Base-by-base conservation (phyloP, 2,797 vertebrate species). In the Karalla daura region DNA sequence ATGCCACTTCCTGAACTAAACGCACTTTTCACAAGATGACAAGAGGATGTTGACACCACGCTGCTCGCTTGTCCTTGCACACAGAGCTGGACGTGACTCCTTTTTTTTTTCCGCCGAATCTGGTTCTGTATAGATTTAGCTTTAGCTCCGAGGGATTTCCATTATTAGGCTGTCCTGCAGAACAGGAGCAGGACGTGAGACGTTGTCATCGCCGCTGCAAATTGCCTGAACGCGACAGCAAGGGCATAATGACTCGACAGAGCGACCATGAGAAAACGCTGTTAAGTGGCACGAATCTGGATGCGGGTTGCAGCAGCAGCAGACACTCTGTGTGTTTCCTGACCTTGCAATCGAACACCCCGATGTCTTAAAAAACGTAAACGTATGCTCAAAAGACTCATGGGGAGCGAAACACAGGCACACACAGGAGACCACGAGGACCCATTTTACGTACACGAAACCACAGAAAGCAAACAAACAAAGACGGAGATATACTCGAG, bases 401-500 rank as follows among this genome's bases (percentile, higher is more conserved):
- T 74, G 78, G n/a, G n/a, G n/a, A 82, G 70, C 52, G 84, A 90
- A 90, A 80, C 63, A 85, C 88, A 81, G 69, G 44, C 70, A 60
- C 66, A 78, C 77, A 81, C 44, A 56, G 59, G 63, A 81, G 74
- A 88, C 44, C 81, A 86, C 55, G 60, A 59, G 77, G 36, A 80
- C 46, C 71, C 59, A 65, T 75, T 66, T n/a, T 65, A 82, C 35
- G 69, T 59, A 80, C 72, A 68, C 35, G 58, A 75, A 80, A 76
- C 64, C 54, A 72, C 66, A 62, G 25, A 58, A 71, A 75, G 63
- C 70, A 76, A 86, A 70, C 52, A 84, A 69, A 85, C 70, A 47
- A 68, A 67, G 82, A 47, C 62, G 44, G 35, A 14, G 49, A 77
- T 60, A 68, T 21, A 69, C 49, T 65, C n/a, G n/a, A 56, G 50